These are phyloP conservation scores for Oryzias woworae DNA, from an alignment of 2,113 vertebrate genomes.

Conservation along the genomic window DNA sequence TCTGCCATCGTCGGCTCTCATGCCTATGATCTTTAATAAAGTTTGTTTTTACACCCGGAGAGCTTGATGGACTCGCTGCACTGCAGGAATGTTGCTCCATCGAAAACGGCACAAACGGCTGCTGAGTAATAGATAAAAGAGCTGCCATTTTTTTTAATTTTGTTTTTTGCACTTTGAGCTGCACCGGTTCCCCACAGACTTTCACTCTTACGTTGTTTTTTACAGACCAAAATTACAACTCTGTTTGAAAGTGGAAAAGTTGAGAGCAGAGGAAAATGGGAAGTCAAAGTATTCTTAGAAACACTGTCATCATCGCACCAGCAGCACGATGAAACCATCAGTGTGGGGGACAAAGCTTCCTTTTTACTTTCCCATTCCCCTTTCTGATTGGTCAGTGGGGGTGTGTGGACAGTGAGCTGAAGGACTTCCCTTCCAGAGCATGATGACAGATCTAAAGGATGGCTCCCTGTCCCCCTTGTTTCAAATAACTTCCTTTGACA, in stretches of 20 bases:
- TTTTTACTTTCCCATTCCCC: slow-evolving; percentile 66
- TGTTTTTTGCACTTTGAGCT: slow-evolving; percentile 6
- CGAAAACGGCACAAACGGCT: slow-evolving; percentile 14
- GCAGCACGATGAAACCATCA: slow-evolving; percentile 54
- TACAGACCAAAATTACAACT: slow-evolving; percentile 2
- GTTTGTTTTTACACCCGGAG: slow-evolving; percentile 45
- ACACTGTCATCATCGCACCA: slow-evolving; percentile 37
- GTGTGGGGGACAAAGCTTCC: slow-evolving; percentile 39
- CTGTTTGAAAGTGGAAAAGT: slow-evolving; percentile 26
- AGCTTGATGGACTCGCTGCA: slow-evolving; percentile 22
- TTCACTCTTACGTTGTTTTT: slow-evolving; percentile 3
- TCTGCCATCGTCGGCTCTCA: slow-evolving; percentile 38
- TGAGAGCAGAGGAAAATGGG: slow-evolving; percentile 26
- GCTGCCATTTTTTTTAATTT: neutral
- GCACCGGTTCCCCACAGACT: neutral
- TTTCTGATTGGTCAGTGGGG: slow-evolving; percentile 69
- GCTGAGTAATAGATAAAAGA: slow-evolving; percentile 3
- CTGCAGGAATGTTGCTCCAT: slow-evolving; percentile 22
- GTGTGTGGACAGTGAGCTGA: slow-evolving; percentile 56
- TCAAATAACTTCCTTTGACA: slow-evolving; percentile 80
- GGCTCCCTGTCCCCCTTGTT: slow-evolving; percentile 74
- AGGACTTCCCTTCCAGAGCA: slow-evolving; percentile 57
- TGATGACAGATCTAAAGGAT: slow-evolving; percentile 79
- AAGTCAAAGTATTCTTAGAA: slow-evolving; percentile 35
- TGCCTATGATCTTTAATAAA: slow-evolving; percentile 65